Base-by-base conservation (phyloP, 1,140 invertebrate genomes). In the Plectrocnemia conspersa region DNA sequence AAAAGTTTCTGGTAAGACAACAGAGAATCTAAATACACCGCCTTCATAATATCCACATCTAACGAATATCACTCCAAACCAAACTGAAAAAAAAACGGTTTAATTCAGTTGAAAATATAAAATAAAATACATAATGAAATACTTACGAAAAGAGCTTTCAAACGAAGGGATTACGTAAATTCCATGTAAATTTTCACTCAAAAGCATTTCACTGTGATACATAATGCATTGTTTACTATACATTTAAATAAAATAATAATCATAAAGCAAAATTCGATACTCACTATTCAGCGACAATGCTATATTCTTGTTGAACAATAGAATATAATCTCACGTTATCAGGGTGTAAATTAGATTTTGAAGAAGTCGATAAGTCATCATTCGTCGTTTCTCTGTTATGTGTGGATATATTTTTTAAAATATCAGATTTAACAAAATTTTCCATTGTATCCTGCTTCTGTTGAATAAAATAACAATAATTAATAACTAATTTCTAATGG, bases 51-150 rank as follows among this genome's bases (percentile, higher is more conserved):
- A 74, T 16, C 92, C 92, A 70, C 86, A 82, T 63, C 90, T 80
- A 50, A 95, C 81, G 77, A 96, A 97, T 64, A 95, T 80, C 11
- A 96, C 86, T 56, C 93, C 93, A 79, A 88, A 93, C 93, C 93
- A 97, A 60, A 88, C 91, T 94, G 68, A 56, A 79, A 81, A 56
- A 47, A 49, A 40, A 38, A 52, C 10, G 38, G 23, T 19, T 32
- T 54, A 21, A 2, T 32, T 46, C 15, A 32, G 15, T 18, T 40
- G 33, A 40, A n/a, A n/a, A n/a, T 16, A 9, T 11, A 50, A 3
- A 50, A 7, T 5, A 13, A 32, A 10, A 32, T 48, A 36, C 13
- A 21, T 50, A 50, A 27, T 15, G 7, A 11, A 24, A 55, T 59
- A 81, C 79, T 81, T 79, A 87, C 86, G 61, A 63, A 88, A 79